A percentile compares a stretch with the other conserved stretches of the same genome.
phyloP scores from a whole-genome alignment of 2,113 vertebrate species.

The Actinemys pallida region DNA sequence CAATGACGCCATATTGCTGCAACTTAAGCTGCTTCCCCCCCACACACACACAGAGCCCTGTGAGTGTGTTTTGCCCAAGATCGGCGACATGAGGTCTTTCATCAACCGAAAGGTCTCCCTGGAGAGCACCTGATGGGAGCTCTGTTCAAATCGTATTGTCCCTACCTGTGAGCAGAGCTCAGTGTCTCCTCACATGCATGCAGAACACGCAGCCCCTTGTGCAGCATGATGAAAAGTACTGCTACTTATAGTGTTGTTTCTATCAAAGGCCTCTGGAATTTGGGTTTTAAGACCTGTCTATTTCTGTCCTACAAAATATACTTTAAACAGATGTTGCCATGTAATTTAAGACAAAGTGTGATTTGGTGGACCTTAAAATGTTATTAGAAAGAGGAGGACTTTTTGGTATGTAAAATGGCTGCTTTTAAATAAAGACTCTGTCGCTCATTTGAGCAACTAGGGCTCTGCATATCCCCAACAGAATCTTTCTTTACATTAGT shows the following conservation, averaged over 20 bases:
- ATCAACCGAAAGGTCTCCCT: neutral
- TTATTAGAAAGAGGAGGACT: accelerated
- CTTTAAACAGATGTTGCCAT: neutral
- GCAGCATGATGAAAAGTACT: too few species aligned
- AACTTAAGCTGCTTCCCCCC: too few species aligned
- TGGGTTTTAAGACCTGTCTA: neutral
- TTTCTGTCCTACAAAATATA: neutral
- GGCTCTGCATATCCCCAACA: accelerated
- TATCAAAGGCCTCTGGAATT: neutral
- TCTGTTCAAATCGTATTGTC: neutral
- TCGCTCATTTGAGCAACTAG: accelerated
- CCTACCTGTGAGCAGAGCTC: neutral
- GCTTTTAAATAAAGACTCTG: accelerated
- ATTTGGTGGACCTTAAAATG: accelerated
- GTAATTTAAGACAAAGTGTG: neutral
- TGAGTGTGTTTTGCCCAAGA: too few species aligned
- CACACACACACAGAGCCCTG: too few species aligned
- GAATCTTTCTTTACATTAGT: accelerated
- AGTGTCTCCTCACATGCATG: too few species aligned
- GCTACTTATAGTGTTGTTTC: neutral
- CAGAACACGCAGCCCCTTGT: neutral
- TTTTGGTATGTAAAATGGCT: neutral
- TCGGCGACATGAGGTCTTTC: too few species aligned
- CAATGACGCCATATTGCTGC: neutral
- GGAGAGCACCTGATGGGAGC: accelerated